Conservation (phyloP, 2,113 vertebrate genomes). For the Phylloscopus trochilus region DNA sequence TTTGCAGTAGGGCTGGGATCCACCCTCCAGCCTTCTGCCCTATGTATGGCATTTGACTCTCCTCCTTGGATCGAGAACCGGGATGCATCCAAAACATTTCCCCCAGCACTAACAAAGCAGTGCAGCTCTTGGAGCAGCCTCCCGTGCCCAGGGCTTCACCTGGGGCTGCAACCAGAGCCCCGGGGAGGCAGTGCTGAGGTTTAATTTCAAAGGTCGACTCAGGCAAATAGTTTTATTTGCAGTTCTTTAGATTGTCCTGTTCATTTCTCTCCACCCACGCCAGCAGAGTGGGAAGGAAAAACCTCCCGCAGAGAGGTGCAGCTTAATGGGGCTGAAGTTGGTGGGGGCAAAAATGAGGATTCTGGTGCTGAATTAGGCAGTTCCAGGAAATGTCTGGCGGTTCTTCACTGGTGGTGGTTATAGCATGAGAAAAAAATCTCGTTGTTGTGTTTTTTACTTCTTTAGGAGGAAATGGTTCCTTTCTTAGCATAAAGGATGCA, state of each 20-base stretch:
- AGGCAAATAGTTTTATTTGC: slow-evolving; percentile 59
- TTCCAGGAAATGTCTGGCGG: slow-evolving; percentile 11
- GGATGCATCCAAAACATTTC: not conserved
- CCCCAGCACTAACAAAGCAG: not conserved
- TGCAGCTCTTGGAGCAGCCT: not conserved
- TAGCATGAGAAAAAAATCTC: not conserved
- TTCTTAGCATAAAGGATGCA: slow-evolving; percentile 63
- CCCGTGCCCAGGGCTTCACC: not conserved
- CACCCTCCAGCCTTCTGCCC: not conserved
- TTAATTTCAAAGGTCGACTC: slow-evolving; percentile 64
- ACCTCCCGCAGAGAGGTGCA: not conserved
- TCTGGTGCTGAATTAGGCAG: not conserved
- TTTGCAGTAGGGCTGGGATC: slow-evolving; percentile 1
- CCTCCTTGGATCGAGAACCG: rapidly evolving
- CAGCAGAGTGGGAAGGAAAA: not conserved
- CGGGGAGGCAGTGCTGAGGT: not conserved
- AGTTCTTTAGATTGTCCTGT: slow-evolving; percentile 47
- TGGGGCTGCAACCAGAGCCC: not conserved
- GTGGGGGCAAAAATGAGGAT: not conserved
- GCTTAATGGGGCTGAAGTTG: not conserved
- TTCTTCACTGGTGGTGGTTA: not conserved
- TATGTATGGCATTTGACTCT: not conserved
- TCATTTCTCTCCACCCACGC: slow-evolving; percentile 5
- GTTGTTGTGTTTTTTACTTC: not conserved
- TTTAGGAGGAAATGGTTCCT: slow-evolving; percentile 57